Base-by-base conservation (phyloP, 1,140 invertebrate genomes). In the Drosophila teissieri region DNA sequence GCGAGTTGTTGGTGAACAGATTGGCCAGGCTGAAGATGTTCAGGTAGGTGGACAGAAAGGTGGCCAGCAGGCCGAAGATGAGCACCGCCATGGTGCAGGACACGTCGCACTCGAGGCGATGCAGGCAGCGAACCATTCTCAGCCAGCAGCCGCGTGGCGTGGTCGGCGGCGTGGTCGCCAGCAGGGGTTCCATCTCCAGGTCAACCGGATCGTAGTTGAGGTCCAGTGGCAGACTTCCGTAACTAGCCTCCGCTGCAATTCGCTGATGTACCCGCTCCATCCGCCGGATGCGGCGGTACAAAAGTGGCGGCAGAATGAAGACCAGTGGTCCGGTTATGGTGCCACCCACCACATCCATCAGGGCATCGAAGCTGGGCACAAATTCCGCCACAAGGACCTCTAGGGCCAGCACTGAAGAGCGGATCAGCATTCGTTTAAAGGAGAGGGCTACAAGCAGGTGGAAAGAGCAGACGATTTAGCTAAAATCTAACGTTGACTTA, bases 301-400 rank as follows among this genome's bases (percentile, higher is more conserved):
- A 95, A 17, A 98, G 70, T 0, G 96, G 96, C 0, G 98, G 97
- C 22, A 98, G 94, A 15, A 98, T 94, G 67, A 98, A 97, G 65
- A 97, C 95, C 6, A 98, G 91, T 0, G 96, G 96, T 0, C 96
- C 96, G 0, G 96, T 97, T 0, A 98, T 94, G 0, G 96, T 96
- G 14, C 97, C 97, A 5, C 96, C 96, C 4, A 98, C 95, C 4
- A 98, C 93, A 27, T 97, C 95, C 95, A 98, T 96, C 3, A 98
- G 95, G n/a, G 97, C 93, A 69, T 98, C 97, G 89, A 98, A 98
- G 72, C 95, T 94, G 0, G 98, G 97, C 1, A 98, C 94, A 4
- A 95, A 94, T 93, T 97, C 96, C 0, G 95, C 97, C 5, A 98
- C 93, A 17, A 97, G 94, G 5, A 98, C 94, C 0, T 95, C 95